phyloP scores from a whole-genome alignment of 2,888 invertebrate species.

The Limnephilus rhombicus region DNA sequence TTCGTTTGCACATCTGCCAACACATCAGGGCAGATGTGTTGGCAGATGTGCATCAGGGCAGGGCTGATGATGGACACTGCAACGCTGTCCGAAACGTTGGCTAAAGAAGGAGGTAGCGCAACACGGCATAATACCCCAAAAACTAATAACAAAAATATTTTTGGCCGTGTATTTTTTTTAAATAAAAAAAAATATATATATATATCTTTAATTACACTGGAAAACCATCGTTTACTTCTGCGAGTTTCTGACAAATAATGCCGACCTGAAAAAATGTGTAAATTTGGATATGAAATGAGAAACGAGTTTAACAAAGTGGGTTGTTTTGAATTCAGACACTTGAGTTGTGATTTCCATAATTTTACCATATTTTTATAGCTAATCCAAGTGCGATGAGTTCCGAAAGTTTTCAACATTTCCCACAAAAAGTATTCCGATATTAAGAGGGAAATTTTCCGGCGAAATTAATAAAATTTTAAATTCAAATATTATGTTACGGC shows the following conservation, averaged over 20 bases:
- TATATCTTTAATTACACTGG: not conserved
- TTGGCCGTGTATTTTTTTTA: too few species aligned
- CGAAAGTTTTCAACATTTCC: not conserved
- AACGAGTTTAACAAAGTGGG: not conserved
- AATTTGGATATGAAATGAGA: not conserved
- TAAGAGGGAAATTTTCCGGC: not conserved
- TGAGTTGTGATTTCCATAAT: not conserved
- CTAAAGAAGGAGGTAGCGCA: too few species aligned
- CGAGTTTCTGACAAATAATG: not conserved
- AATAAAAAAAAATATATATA: too few species aligned
- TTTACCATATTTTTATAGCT: constrained; percentile 1
- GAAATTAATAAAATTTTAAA: constrained; percentile 1
- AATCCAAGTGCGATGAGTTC: not conserved
- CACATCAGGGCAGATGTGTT: too few species aligned
- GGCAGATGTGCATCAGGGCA: too few species aligned
- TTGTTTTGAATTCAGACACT: not conserved
- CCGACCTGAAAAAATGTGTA: not conserved
- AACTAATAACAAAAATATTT: too few species aligned
- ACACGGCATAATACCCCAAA: too few species aligned
- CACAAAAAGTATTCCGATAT: not conserved
- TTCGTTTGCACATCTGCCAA: too few species aligned
- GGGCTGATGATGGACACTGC: too few species aligned
- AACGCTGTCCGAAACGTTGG: too few species aligned
- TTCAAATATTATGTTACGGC: not conserved
- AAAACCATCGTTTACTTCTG: not conserved